Conservation (phyloP, 2,113 vertebrate species). For the Centrocercus urophasianus region DNA sequence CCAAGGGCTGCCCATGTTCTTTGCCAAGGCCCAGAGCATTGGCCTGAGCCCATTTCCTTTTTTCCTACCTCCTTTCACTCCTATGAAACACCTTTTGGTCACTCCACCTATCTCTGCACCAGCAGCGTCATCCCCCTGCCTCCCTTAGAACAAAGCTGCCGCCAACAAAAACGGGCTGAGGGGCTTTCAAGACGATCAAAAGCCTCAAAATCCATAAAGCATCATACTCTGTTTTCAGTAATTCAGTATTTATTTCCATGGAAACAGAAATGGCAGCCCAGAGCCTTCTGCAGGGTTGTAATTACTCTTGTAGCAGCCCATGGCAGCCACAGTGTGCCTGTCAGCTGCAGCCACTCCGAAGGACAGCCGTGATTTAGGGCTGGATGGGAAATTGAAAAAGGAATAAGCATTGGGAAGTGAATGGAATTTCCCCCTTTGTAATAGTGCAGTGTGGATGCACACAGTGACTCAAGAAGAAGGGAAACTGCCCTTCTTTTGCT, state of each 20-base stretch:
- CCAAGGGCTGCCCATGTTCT: rapidly evolving
- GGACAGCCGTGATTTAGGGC: neutral
- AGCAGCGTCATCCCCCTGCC: neutral
- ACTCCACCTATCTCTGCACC: neutral
- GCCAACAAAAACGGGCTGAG: neutral
- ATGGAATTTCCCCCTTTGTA: neutral
- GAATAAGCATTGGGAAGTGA: neutral
- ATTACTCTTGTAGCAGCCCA: slow-evolving; percentile 64
- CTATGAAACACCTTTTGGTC: neutral
- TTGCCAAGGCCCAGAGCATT: neutral
- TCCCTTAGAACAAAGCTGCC: neutral
- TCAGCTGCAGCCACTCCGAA: neutral
- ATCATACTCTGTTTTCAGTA: slow-evolving; percentile 15
- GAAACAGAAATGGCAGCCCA: slow-evolving; percentile 59
- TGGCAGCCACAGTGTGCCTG: slow-evolving; percentile 1
- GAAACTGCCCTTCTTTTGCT: neutral
- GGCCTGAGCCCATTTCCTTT: neutral
- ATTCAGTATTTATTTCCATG: slow-evolving; percentile 72
- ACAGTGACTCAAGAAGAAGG: neutral
- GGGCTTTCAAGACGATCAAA: slow-evolving; percentile 30
- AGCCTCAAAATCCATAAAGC: slow-evolving; percentile 14
- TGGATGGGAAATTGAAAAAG: neutral
- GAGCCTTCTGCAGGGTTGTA: slow-evolving; percentile 61
- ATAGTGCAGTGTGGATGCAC: rapidly evolving
- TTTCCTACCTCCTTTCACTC: neutral